Evolutionary conservation across 2,797 vertebrate species (phyloP).

Genomic region (Melanotaenia nigrans): DNA sequence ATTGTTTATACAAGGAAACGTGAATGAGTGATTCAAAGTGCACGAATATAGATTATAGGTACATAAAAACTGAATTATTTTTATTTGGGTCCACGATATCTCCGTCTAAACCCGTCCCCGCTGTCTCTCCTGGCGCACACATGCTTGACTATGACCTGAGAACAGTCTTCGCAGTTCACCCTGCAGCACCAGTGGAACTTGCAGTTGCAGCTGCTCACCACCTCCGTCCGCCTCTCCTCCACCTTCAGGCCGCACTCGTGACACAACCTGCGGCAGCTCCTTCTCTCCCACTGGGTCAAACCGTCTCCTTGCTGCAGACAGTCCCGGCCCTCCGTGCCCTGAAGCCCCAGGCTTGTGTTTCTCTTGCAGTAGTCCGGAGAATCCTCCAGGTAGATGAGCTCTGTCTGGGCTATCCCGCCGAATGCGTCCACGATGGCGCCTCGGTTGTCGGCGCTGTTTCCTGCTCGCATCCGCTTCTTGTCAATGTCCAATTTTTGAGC

Average conservation of each 20-base stretch:
- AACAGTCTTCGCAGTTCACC: conserved; percentile 92
- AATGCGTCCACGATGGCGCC: conserved; percentile 85
- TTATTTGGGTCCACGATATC: conserved; percentile 73
- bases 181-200: conserved; percentile 98
- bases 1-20: conserved; percentile 21
- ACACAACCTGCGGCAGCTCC: conserved; percentile 92
- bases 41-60: conserved; percentile 32
- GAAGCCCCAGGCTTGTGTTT: conserved; percentile 89
- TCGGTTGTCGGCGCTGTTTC: conserved; percentile 91
- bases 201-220: conserved; percentile 93
- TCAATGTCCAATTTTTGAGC: conserved; percentile 92
- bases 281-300: conserved; percentile 86
- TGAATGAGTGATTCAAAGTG: conserved; percentile 54
- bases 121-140: conserved; percentile 84
- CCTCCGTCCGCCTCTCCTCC: conserved; percentile 87
- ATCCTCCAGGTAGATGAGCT: conserved; percentile 94
- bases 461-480: conserved; percentile 85
- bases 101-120: conserved; percentile 56
- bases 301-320: conserved; percentile 87
- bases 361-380: conserved; percentile 93
- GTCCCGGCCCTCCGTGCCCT: conserved; percentile 94
- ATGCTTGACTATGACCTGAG: conserved; percentile 86
- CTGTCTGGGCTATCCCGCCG: conserved; percentile 80
- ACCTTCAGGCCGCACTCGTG: conserved; percentile 91
- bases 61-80: not conserved